Conservation (phyloP, 2,797 vertebrate genomes). For the Botia almorhae region DNA sequence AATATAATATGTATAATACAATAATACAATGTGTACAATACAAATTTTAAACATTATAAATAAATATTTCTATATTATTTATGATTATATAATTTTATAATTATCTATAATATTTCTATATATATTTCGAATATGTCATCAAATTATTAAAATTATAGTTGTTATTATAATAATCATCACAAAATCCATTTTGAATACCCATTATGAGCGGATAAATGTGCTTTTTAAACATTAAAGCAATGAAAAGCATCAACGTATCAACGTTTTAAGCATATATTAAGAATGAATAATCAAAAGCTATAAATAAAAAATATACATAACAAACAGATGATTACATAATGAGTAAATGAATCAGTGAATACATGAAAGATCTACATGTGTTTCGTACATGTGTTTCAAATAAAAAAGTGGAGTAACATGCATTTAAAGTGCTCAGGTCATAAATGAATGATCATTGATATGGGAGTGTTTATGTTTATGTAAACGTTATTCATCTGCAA, state of each 20-base stretch:
- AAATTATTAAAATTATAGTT: not conserved
- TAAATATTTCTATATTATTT: not conserved
- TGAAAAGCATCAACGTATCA: not conserved
- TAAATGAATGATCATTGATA: constrained; percentile 39
- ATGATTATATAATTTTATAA: not conserved
- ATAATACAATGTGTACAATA: not conserved
- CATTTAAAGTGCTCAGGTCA: constrained; percentile 27
- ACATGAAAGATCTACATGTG: not conserved
- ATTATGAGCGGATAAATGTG: not conserved
- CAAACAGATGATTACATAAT: not conserved
- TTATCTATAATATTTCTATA: not conserved
- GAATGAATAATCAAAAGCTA: not conserved
- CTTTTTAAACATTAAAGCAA: not conserved
- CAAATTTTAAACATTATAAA: not conserved
- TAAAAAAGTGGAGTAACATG: constrained; percentile 15
- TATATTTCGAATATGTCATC: not conserved
- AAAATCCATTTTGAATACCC: not conserved
- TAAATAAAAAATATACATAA: not conserved
- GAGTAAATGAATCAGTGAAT: constrained; percentile 15
- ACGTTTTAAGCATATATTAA: not conserved
- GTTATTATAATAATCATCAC: not conserved
- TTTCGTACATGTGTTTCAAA: not conserved
- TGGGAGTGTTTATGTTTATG: constrained; percentile 36
- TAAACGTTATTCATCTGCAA: constrained; percentile 46
- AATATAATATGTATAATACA: not conserved